Evolutionary conservation across 2,888 invertebrate species (phyloP).

Genomic region (Hirtodrosophila alboralis): DNA sequence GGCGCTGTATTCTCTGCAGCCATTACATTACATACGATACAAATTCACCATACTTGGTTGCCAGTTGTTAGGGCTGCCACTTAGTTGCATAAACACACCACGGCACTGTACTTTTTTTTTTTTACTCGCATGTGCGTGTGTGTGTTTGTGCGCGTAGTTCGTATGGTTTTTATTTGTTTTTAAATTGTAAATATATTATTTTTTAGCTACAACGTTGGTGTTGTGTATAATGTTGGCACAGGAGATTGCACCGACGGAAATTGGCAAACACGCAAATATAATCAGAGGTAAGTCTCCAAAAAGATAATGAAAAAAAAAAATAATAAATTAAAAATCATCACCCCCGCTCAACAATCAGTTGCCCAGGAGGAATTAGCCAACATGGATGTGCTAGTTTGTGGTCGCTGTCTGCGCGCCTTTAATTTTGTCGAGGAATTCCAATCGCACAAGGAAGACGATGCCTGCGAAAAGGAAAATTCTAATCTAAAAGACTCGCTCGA

Average conservation of each 20-base stretch:
- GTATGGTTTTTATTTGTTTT: slow-evolving; percentile 53
- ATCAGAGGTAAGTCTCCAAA: slow-evolving; percentile 85
- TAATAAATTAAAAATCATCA: slow-evolving; percentile 3
- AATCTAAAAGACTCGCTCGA: slow-evolving; percentile 87
- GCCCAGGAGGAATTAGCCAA: slow-evolving; percentile 91
- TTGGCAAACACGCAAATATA: slow-evolving; percentile 87
- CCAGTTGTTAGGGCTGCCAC: slow-evolving; percentile 61
- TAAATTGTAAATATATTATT: slow-evolving; percentile 39
- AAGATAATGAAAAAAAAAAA: slow-evolving; percentile 1
- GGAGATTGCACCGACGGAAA: slow-evolving; percentile 86
- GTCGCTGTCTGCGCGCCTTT: slow-evolving; percentile 91
- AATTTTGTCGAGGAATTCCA: slow-evolving; percentile 92
- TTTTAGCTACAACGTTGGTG: slow-evolving; percentile 43
- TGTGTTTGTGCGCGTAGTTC: slow-evolving; percentile 50
- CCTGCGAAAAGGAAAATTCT: slow-evolving; percentile 83
- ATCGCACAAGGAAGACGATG: slow-evolving; percentile 86
- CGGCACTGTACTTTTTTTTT: slow-evolving; percentile 76
- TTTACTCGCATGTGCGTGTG: slow-evolving; percentile 42
- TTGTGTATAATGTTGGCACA: slow-evolving; percentile 82
- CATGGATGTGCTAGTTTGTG: slow-evolving; percentile 92
- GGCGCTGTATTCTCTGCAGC: slow-evolving; percentile 45
- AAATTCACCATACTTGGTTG: slow-evolving; percentile 43
- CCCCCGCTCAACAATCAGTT: slow-evolving; percentile 84
- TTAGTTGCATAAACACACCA: slow-evolving; percentile 60
- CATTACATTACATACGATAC: slow-evolving; percentile 43